A percentile compares a stretch with the other conserved stretches of the same genome.
phyloP scores from a whole-genome alignment of 2,113 vertebrate genomes.

The Oryzias woworae region DNA sequence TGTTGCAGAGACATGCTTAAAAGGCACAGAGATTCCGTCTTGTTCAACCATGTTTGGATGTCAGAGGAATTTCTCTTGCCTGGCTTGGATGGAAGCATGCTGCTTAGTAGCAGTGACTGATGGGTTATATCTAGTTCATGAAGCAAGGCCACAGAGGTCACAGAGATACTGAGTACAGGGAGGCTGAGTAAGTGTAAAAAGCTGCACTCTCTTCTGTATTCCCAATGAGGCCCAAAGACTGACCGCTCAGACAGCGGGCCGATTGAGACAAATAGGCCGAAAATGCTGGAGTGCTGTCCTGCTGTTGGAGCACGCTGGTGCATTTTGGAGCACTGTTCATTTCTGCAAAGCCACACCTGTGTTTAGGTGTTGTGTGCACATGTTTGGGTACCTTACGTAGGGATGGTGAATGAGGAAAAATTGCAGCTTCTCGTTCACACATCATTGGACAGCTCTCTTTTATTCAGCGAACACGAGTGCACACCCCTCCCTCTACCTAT shows the following conservation, averaged over 20 bases:
- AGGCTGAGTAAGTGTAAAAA: slow-evolving; percentile 66
- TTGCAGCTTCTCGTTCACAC: slow-evolving; percentile 64
- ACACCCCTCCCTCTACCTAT: slow-evolving; percentile 21
- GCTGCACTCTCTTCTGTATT: slow-evolving; percentile 66
- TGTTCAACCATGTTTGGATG: neutral
- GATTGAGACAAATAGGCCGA: slow-evolving; percentile 73
- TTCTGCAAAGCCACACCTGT: slow-evolving; percentile 29
- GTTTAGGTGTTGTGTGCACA: slow-evolving; percentile 22
- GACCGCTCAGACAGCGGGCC: slow-evolving; percentile 58
- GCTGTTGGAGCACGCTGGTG: slow-evolving; percentile 44
- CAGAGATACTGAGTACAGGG: slow-evolving; percentile 42
- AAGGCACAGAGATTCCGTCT: neutral
- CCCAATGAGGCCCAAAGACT: slow-evolving; percentile 64
- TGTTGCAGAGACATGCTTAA: neutral
- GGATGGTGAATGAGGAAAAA: slow-evolving; percentile 48
- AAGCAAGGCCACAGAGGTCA: slow-evolving; percentile 61
- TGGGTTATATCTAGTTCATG: slow-evolving; percentile 30
- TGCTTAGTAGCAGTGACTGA: slow-evolving; percentile 34
- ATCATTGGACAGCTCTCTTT: slow-evolving; percentile 53
- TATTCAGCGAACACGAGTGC: slow-evolving; percentile 42
- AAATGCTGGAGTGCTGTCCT: slow-evolving; percentile 56
- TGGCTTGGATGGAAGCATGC: slow-evolving; percentile 6
- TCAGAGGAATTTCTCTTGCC: slow-evolving; percentile 17
- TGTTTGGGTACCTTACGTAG: slow-evolving; percentile 40
- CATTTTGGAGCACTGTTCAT: slow-evolving; percentile 42